A percentile compares a stretch with the other conserved stretches of the same genome.
phyloP scores from a whole-genome alignment of 2,113 vertebrate genomes.

The Pluvialis apricaria region DNA sequence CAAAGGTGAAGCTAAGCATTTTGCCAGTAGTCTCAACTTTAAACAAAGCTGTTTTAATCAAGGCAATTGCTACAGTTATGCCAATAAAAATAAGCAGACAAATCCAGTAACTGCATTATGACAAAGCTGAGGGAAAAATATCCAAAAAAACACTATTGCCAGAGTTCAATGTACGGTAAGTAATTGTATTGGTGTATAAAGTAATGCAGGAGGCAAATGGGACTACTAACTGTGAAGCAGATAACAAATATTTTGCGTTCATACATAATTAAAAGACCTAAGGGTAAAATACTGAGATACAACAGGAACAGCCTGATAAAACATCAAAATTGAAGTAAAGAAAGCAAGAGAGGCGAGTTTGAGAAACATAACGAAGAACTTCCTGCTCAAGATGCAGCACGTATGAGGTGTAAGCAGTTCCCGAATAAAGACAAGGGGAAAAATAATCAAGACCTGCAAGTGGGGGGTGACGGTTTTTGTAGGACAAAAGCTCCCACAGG shows the following conservation, averaged over 20 bases:
- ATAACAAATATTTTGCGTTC: neutral
- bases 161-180: neutral
- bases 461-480: neutral
- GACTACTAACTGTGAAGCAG: neutral
- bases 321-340: neutral
- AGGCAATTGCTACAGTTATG: neutral
- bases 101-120: neutral
- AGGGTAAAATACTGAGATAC: neutral
- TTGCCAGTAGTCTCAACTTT: conserved; percentile 30
- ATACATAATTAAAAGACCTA: neutral
- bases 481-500: neutral
- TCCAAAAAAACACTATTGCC: neutral
- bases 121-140: neutral
- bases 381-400: neutral
- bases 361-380: neutral
- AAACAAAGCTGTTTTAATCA: conserved; percentile 47
- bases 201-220: neutral
- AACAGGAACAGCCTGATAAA: neutral
- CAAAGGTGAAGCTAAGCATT: neutral
- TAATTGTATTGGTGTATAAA: neutral
- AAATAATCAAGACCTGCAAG: neutral
- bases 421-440: neutral
- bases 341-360: neutral
- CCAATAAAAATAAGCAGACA: neutral
- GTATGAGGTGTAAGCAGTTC: neutral